Conservation (phyloP, 2,113 vertebrate genomes). For the Megaceryle torquata region DNA sequence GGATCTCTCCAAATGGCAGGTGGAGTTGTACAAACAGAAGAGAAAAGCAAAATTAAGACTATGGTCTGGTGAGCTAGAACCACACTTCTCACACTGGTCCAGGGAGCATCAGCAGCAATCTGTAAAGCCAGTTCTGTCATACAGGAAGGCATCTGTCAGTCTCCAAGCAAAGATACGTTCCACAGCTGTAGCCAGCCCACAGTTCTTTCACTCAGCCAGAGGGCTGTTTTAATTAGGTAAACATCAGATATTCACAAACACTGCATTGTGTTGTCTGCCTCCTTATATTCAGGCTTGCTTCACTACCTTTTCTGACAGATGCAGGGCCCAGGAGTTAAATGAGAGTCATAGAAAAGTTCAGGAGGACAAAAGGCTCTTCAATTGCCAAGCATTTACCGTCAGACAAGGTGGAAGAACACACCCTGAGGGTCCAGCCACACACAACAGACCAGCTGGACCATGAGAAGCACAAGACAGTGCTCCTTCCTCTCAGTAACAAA, state of each 20-base stretch:
- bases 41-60: neutral
- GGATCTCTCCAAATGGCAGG: neutral
- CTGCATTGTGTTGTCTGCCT: neutral
- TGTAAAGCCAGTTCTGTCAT: neutral
- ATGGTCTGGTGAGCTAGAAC: neutral
- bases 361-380: neutral
- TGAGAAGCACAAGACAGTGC: fast-evolving
- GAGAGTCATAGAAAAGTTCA: neutral
- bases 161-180: neutral
- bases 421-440: neutral
- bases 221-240: neutral
- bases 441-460: neutral
- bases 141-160: neutral
- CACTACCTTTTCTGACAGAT: neutral
- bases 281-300: fast-evolving
- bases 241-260: neutral
- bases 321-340: neutral
- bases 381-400: neutral
- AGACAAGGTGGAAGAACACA: neutral
- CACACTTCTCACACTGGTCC: fast-evolving
- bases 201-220: neutral
- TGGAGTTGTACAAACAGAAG: neutral
- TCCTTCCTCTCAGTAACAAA: neutral
- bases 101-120: neutral
- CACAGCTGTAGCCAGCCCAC: neutral